Conservation (phyloP, 1,140 invertebrate species). For the Cherax destructor region DNA sequence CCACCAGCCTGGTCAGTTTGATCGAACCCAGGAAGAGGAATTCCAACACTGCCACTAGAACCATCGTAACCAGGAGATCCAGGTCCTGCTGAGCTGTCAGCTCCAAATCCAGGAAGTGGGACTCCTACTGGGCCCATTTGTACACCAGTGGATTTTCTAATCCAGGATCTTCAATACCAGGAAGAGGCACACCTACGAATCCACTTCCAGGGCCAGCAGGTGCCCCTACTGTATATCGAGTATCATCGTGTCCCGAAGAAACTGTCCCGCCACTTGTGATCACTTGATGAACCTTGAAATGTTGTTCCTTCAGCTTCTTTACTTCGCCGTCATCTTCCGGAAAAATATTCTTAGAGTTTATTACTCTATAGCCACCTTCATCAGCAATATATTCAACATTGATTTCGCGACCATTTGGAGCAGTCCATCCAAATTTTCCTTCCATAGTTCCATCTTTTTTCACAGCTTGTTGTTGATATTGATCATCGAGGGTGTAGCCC, state of each 20-base stretch:
- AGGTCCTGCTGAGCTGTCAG: conserved; percentile 18
- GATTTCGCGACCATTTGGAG: conserved; percentile 55
- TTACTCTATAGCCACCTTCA: conserved; percentile 60
- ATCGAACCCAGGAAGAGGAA: conserved; percentile 20
- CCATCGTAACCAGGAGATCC: conserved; percentile 2
- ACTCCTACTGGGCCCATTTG: conserved; percentile 6
- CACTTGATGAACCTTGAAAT: conserved; percentile 36
- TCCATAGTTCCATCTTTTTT: conserved; percentile 60
- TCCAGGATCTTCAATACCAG: background rate
- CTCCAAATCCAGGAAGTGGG: conserved; percentile 34
- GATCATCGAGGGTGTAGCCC: conserved; percentile 61
- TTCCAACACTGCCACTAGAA: background rate
- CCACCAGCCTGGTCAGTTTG: conserved; percentile 4
- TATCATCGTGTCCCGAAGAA: background rate
- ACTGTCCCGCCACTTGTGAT: background rate
- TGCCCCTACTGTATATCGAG: background rate
- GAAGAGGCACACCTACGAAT: conserved; percentile 19
- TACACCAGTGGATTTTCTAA: background rate
- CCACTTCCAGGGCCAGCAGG: background rate
- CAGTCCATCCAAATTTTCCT: conserved; percentile 65
- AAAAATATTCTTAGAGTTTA: conserved; percentile 38
- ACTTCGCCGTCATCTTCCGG: conserved; percentile 42
- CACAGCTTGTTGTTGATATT: conserved; percentile 63
- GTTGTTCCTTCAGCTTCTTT: conserved; percentile 11
- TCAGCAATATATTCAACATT: conserved; percentile 64